Evolutionary conservation across 2,888 invertebrate species (phyloP).

Genomic region (Hesperia comma): DNA sequence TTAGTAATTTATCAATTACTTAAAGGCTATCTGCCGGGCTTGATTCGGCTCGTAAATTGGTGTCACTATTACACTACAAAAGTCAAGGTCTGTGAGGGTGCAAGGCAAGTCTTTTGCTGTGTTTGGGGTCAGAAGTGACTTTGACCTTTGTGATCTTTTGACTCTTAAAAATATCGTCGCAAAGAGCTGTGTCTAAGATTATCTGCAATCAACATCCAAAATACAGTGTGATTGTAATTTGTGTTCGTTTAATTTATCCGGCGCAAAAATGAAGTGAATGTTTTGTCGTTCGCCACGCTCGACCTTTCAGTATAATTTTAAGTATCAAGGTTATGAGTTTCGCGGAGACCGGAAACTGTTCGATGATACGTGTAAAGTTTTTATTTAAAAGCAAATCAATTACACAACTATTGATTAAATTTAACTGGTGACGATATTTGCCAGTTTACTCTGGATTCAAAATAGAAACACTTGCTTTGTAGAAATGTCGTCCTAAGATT

Average conservation of each 20-base stretch:
- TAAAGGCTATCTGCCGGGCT: slow-evolving; percentile 8
- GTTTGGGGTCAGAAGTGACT: slow-evolving; percentile 10
- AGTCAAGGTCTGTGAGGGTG: slow-evolving; percentile 24
- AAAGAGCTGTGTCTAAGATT: too few species aligned
- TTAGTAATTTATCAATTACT: slow-evolving; percentile 22
- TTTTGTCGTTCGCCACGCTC: slow-evolving; percentile 34
- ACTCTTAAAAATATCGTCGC: background rate
- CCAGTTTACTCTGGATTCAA: too few species aligned
- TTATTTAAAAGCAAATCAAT: slow-evolving; percentile 11
- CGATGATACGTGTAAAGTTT: slow-evolving; percentile 17
- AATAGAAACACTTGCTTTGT: too few species aligned
- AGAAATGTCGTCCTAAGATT: background rate
- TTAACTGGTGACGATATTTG: background rate
- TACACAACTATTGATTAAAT: background rate
- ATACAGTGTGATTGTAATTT: slow-evolving; percentile 12
- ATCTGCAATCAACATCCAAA: background rate
- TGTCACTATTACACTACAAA: slow-evolving; percentile 20
- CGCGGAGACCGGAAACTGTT: slow-evolving; percentile 22
- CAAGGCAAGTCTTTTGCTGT: background rate
- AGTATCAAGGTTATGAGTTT: slow-evolving; percentile 29
- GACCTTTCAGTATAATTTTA: slow-evolving; percentile 37
- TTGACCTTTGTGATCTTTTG: background rate
- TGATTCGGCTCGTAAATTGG: slow-evolving; percentile 11
- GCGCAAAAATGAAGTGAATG: slow-evolving; percentile 37
- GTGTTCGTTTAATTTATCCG: slow-evolving; percentile 25